Conservation (phyloP, 1,140 invertebrate species). For the Papilio xuthus region DNA sequence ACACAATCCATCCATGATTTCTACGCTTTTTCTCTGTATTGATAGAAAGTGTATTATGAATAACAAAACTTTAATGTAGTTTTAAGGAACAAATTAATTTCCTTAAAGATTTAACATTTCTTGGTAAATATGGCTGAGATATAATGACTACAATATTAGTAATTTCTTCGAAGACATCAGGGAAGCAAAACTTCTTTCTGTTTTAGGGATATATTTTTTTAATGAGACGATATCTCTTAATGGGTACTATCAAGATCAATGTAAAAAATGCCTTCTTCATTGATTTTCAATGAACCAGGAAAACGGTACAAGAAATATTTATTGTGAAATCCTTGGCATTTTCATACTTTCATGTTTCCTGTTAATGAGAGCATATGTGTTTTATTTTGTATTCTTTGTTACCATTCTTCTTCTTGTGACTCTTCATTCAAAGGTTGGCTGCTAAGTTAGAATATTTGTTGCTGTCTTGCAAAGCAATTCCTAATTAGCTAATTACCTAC, state of each 20-base stretch:
- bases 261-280: slow-evolving; percentile 17
- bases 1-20: no score
- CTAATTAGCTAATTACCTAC: no score
- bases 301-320: background rate
- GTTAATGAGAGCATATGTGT: background rate
- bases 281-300: slow-evolving; percentile 26
- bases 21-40: no score
- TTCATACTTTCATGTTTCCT: background rate
- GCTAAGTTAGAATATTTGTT: no score
- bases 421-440: no score
- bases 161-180: background rate
- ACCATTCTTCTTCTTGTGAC: no score
- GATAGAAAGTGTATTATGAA: no score
- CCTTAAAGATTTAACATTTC: background rate
- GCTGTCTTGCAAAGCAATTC: no score
- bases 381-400: background rate
- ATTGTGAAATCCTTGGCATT: background rate
- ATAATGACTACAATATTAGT: background rate
- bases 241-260: background rate
- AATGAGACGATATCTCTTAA: background rate
- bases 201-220: background rate
- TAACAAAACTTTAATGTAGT: background rate
- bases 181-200: background rate
- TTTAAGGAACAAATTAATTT: background rate
- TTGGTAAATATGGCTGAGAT: background rate